A percentile compares a stretch with the other conserved stretches of the same genome.
phyloP scores from a whole-genome alignment of 1,140 invertebrate genomes.

The Bombus sibiricus region DNA sequence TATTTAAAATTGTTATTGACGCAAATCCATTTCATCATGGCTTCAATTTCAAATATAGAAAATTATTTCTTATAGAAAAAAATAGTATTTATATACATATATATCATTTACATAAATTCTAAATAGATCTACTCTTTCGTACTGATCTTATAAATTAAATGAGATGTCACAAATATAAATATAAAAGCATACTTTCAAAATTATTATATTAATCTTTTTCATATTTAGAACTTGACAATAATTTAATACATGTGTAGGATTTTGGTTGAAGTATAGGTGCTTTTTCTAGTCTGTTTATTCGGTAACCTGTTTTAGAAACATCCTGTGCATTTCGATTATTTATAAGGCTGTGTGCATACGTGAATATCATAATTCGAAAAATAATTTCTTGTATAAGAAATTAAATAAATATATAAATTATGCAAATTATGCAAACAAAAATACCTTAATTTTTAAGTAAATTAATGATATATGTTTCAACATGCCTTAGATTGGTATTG shows the following conservation, averaged over 20 bases:
- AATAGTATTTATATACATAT: neutral
- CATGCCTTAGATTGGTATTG: constrained; percentile 12
- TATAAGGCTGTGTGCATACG: constrained; percentile 1
- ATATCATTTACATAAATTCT: too few species aligned
- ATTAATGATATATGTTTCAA: neutral
- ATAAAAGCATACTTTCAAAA: neutral
- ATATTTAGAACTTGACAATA: neutral
- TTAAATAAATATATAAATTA: neutral
- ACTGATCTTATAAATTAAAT: neutral
- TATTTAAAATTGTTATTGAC: neutral
- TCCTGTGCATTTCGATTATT: constrained; percentile 6
- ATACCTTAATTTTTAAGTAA: neutral
- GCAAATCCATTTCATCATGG: neutral
- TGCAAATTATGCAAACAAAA: neutral
- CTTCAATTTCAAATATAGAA: neutral
- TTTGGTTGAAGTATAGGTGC: constrained; percentile 4
- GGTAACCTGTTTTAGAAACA: constrained; percentile 25
- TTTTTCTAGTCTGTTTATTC: constrained; percentile 20
- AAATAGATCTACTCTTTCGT: neutral
- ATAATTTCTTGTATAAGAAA: neutral
- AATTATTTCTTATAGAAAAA: neutral
- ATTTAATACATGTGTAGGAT: neutral
- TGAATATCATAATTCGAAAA: constrained; percentile 19
- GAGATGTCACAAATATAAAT: neutral
- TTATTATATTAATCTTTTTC: neutral